Base-by-base conservation (phyloP, 2,113 vertebrate species). In the Campylomormyrus numenius region DNA sequence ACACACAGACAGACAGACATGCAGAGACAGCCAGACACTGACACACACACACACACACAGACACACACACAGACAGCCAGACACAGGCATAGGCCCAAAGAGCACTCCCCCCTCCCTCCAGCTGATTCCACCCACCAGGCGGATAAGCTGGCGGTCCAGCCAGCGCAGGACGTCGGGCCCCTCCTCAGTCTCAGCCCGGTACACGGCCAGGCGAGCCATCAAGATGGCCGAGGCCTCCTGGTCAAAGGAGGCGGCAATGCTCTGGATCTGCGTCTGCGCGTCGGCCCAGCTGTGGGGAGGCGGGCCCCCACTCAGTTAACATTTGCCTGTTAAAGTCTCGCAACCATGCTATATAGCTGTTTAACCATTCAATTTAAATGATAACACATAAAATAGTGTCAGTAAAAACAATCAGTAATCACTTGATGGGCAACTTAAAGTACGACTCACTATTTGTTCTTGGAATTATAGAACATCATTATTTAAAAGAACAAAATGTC, bases 171-270 rank as follows among this genome's bases (percentile, higher is more conserved):
- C 98, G 88, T 99, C 98, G 0, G 98, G 98, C 4, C 98, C 98
- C 93, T 99, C 98, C 92, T 99, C 98, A 0, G 97, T 98, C 93
- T 99, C 98, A 0, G 98, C 97, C 83, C 98, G 96, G 80, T 97
- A 98, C 66, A 99, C 97, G 0, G 98, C 98, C 94, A 99, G 74
- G 21, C 98, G 95, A 0, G 98, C 98, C 98, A 99, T 99, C 88
- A 99, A 95, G 94, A 99, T 98, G 10, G 98, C 98, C 62, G 98
- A 97, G 39, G 98, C 98, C 92, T 99, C 98, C 94, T 99, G 98
- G 90, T 99, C 98, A 84, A 99, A 98, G 77, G 98, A 99, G 0
- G 97, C 98, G 3, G 98, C 97, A 0, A 99, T 99, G 94, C 96
- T 99, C 85, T 99, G 98, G 90, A 99, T 98, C 94, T 99, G 98